Conservation (phyloP, 2,113 vertebrate species). For the Phrynosoma platyrhinos region DNA sequence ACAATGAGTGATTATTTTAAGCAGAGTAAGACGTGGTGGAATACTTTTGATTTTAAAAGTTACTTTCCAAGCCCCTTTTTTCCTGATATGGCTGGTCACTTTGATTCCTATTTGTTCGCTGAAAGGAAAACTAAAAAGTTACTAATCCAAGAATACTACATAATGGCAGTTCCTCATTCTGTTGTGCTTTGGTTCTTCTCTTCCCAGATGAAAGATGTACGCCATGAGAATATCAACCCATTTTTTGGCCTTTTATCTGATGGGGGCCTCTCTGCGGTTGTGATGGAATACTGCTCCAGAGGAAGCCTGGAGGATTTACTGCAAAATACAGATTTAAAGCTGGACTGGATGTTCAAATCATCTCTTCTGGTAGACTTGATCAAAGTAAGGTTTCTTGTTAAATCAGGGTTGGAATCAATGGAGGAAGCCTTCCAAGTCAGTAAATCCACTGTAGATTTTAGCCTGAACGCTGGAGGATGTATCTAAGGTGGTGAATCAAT, state of each 20-base stretch:
- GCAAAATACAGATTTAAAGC: conserved; percentile 88
- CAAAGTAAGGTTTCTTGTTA: conserved; percentile 80
- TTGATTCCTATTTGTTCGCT: too few relatives aligned
- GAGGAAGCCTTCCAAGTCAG: rapidly evolving
- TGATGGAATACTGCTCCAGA: conserved; percentile 90
- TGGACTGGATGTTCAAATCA: conserved; percentile 97
- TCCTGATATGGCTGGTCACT: too few relatives aligned
- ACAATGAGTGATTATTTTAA: too few relatives aligned
- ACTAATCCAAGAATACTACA: too few relatives aligned
- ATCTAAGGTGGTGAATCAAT: too few relatives aligned
- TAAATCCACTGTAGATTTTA: background rate
- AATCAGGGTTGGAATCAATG: background rate
- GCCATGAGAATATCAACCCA: conserved; percentile 91
- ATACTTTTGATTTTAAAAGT: too few relatives aligned
- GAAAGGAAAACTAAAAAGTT: too few relatives aligned
- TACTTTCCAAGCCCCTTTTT: too few relatives aligned
- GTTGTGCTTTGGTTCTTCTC: conserved; percentile 35
- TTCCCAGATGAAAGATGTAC: conserved; percentile 90
- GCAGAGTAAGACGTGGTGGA: too few relatives aligned
- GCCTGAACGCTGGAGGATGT: too few relatives aligned
- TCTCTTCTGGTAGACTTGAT: conserved; percentile 92
- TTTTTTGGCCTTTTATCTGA: conserved; percentile 91
- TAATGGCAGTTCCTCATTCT: background rate
- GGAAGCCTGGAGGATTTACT: conserved; percentile 93
- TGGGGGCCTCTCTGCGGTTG: conserved; percentile 85